phyloP scores from a whole-genome alignment of 2,888 invertebrate genomes.

The Gasteruption jaculator region DNA sequence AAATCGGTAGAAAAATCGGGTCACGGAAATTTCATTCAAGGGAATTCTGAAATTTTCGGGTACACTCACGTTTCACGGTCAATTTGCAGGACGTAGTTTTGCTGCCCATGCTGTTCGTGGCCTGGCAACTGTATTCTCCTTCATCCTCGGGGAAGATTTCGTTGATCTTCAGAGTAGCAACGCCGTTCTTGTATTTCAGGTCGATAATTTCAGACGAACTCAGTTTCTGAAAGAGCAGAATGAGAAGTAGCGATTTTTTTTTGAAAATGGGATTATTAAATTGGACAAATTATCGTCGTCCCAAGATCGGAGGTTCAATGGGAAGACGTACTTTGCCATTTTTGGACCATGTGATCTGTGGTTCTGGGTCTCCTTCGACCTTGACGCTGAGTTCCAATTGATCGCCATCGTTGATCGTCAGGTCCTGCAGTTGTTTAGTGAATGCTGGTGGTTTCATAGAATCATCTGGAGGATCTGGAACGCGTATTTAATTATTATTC shows the following conservation, averaged over 20 bases:
- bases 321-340: constrained; percentile 64
- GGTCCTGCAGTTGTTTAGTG: constrained; percentile 69
- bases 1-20: too few species aligned
- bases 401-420: constrained; percentile 84
- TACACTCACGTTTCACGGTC: constrained; percentile 72
- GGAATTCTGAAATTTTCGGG: not conserved
- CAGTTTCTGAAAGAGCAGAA: constrained; percentile 47
- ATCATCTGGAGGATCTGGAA: constrained; percentile 77
- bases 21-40: too few species aligned
- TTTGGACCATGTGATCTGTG: constrained; percentile 86
- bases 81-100: constrained; percentile 81
- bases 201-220: constrained; percentile 82
- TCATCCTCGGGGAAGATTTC: constrained; percentile 96
- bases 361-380: constrained; percentile 89
- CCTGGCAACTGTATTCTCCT: constrained; percentile 83
- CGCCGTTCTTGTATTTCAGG: constrained; percentile 86
- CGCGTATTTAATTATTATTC: constrained; percentile 1
- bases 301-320: constrained; percentile 1
- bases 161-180: constrained; percentile 81
- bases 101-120: constrained; percentile 86
- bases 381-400: constrained; percentile 76
- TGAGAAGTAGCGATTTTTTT: not conserved
- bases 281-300: too few species aligned
- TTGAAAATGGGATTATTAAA: constrained; percentile 9
- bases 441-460: constrained; percentile 85